Base-by-base conservation (phyloP, 2,888 invertebrate genomes). In the Alloplasta piceator region DNA sequence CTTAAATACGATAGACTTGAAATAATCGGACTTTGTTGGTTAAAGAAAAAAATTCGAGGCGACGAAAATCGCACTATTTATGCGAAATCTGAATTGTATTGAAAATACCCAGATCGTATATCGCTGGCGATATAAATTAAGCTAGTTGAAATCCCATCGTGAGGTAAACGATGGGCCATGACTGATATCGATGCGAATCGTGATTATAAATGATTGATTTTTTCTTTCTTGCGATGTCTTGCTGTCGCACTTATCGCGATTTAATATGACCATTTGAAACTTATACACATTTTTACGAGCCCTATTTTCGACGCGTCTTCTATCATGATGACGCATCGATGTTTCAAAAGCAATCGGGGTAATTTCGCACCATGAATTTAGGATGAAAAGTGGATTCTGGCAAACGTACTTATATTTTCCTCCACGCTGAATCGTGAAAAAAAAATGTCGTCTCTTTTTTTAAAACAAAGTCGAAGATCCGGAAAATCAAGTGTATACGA, bases 271-370 rank as follows among this genome's bases (percentile, higher is more conserved):
- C 26, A n/a, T 39, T 63, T n/a, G 26, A 61, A 39, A 61, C 58
- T 75, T 79, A 63, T 61, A 75, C 71, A 80, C 55, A 68, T 76
- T 76, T 67, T 72, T 76, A 74, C 70, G 26, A 58, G 36, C 63
- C 58, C 41, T 50, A 70, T 14, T 63, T 36, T 60, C 46, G n/a
- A 38, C 26, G 26, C 26, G 26, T 56, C 56, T 5, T 10, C 36
- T 26, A 10, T 26, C 26, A 26, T 26, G 26, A 26, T 3, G 3
- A 26, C 26, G 3, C 26, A 26, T 26, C 26, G 26, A 26, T 26
- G 26, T 2, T 26, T 26, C 26, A 26, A 26, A n/a, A n/a, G n/a
- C n/a, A n/a, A n/a, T n/a, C n/a, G n/a, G n/a, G n/a, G n/a, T n/a
- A n/a, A 10, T 36, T 41, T 41, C 41, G 6, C n/a, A 9, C 6